Conservation (phyloP, 2,888 invertebrate species). For the Cataglyphis altisquamis region DNA sequence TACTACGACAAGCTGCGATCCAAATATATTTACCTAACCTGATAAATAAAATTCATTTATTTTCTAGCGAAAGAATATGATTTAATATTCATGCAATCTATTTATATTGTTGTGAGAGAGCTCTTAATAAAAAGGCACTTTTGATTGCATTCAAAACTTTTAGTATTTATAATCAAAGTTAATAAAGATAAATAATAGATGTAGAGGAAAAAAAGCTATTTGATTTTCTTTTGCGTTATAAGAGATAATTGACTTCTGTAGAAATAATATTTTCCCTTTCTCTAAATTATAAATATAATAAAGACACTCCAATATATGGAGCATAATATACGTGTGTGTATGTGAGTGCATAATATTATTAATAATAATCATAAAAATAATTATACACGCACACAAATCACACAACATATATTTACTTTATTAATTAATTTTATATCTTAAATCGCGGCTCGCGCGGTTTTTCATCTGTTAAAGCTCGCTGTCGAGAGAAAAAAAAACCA, state of each 20-base stretch:
- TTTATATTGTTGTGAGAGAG: not conserved
- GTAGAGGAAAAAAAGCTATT: too few relatives aligned
- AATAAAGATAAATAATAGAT: not conserved
- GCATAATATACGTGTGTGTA: too few relatives aligned
- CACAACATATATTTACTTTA: not conserved
- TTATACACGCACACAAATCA: not conserved
- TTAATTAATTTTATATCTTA: not conserved
- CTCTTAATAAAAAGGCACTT: not conserved
- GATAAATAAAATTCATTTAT: conserved; percentile 24
- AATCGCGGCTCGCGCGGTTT: not conserved
- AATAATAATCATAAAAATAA: not conserved
- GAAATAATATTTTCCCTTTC: not conserved
- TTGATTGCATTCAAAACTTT: not conserved
- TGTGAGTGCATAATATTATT: not conserved
- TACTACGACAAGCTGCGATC: conserved; percentile 23
- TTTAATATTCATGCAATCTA: conserved; percentile 19
- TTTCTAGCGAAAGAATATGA: not conserved
- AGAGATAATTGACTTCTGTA: not conserved
- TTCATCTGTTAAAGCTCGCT: not conserved
- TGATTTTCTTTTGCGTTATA: not conserved
- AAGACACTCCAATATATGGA: not conserved
- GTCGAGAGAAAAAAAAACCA: not conserved
- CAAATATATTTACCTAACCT: conserved; percentile 32
- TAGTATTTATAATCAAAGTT: not conserved
- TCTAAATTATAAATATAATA: not conserved